phyloP scores from a whole-genome alignment of 2,113 vertebrate genomes.

The Mastomys coucha region DNA sequence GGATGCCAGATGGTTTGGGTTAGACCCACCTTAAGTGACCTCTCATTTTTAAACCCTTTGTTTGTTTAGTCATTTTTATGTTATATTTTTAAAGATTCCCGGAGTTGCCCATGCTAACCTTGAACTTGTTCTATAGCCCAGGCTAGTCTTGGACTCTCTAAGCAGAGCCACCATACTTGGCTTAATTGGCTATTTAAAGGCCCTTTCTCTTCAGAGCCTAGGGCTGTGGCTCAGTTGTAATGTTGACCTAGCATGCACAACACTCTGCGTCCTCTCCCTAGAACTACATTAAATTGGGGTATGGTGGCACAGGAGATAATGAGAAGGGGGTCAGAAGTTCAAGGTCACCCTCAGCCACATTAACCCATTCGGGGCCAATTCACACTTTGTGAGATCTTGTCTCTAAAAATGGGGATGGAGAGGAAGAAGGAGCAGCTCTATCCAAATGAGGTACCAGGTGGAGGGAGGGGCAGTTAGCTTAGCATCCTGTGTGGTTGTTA shows the following conservation, averaged over 20 bases:
- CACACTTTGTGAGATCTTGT: background rate
- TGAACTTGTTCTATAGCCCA: background rate
- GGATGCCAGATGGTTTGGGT: background rate
- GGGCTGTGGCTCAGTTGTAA: background rate
- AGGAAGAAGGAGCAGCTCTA: background rate
- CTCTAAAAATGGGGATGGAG: background rate
- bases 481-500: fast-evolving
- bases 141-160: background rate
- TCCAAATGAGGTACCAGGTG: background rate
- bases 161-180: background rate
- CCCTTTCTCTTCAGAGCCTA: too few relatives aligned
- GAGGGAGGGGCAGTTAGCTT: too few relatives aligned
- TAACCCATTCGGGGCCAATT: background rate
- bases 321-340: background rate
- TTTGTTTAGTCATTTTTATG: background rate
- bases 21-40: background rate
- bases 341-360: background rate
- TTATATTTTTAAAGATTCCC: background rate
- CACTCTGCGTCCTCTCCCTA: too few relatives aligned
- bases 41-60: background rate
- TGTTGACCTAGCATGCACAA: background rate
- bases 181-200: background rate
- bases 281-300: too few relatives aligned
- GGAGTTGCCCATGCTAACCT: background rate
- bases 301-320: background rate